Evolutionary conservation across 1,140 invertebrate genomes (phyloP).

Genomic region (Drosophila athabasca): DNA sequence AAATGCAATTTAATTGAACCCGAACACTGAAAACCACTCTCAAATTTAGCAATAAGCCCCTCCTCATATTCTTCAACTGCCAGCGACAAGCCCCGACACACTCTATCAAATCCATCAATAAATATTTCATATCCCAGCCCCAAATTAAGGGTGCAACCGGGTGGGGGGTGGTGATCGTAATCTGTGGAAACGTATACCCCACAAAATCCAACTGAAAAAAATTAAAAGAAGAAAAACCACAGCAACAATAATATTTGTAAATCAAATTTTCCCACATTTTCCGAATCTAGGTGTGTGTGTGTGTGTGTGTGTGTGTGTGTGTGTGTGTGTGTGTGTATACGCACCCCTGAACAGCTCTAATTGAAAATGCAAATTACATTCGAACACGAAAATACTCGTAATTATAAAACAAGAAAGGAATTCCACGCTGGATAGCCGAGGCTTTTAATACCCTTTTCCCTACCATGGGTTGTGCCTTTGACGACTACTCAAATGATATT

Average conservation of each 20-base stretch:
- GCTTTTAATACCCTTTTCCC: too few relatives aligned
- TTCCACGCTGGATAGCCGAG: not conserved
- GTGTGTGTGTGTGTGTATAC: too few relatives aligned
- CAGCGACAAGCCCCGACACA: not conserved
- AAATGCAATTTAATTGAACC: constrained; percentile 41
- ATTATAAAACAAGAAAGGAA: constrained; percentile 8
- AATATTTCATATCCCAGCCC: not conserved
- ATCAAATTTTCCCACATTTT: constrained; percentile 50
- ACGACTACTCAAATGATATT: too few relatives aligned
- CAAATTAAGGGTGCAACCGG: not conserved
- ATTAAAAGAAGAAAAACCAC: not conserved
- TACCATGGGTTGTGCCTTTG: too few relatives aligned
- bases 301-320: too few relatives aligned
- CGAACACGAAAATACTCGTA: constrained; percentile 27
- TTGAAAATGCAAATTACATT: constrained; percentile 62
- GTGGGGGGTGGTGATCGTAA: too few relatives aligned
- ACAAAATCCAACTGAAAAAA: too few relatives aligned
- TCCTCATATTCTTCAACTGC: not conserved
- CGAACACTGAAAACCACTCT: constrained; percentile 21
- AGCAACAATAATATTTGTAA: constrained; percentile 40
- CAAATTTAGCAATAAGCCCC: constrained; percentile 19
- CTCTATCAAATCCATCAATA: not conserved
- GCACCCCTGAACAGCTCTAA: constrained; percentile 25
- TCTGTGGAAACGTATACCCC: too few relatives aligned
- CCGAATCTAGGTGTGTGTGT: not conserved